Conservation (phyloP, 2,113 vertebrate species). For the Xyliphius kryptos region DNA sequence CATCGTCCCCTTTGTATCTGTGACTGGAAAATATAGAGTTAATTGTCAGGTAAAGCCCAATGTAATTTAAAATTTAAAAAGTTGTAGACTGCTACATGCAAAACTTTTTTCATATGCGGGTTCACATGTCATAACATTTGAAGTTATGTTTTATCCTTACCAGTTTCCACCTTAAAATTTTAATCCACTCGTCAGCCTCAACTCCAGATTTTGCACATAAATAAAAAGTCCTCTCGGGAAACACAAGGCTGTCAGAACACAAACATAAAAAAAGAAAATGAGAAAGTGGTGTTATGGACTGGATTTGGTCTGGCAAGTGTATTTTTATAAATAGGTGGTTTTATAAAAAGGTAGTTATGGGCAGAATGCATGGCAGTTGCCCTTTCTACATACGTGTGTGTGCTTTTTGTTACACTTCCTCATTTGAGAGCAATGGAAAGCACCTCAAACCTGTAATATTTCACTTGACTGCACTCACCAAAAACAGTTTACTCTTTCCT, state of each 20-base stretch:
- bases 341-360: not conserved
- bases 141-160: slow-evolving; percentile 60
- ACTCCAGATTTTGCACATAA: slow-evolving; percentile 86
- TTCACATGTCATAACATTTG: too few relatives aligned
- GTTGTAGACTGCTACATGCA: not conserved
- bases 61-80: not conserved
- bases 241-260: slow-evolving; percentile 75
- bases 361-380: not conserved
- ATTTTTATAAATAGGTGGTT: not conserved
- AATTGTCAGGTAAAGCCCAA: not conserved
- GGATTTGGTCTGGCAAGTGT: not conserved
- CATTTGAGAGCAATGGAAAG: slow-evolving; percentile 13
- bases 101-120: too few relatives aligned
- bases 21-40: slow-evolving; percentile 50
- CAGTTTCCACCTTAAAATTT: slow-evolving; percentile 89
- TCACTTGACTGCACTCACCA: slow-evolving; percentile 71
- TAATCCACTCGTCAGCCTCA: slow-evolving; percentile 97
- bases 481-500: slow-evolving; percentile 91
- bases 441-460: not conserved
- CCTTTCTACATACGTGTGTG: not conserved
- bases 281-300: not conserved
- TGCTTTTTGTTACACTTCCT: slow-evolving; percentile 27
- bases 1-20: slow-evolving; percentile 61
- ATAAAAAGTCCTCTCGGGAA: slow-evolving; percentile 90
- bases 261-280: not conserved